Evolutionary conservation across 2,113 vertebrate species (phyloP).

Genomic region (Sitta europaea): DNA sequence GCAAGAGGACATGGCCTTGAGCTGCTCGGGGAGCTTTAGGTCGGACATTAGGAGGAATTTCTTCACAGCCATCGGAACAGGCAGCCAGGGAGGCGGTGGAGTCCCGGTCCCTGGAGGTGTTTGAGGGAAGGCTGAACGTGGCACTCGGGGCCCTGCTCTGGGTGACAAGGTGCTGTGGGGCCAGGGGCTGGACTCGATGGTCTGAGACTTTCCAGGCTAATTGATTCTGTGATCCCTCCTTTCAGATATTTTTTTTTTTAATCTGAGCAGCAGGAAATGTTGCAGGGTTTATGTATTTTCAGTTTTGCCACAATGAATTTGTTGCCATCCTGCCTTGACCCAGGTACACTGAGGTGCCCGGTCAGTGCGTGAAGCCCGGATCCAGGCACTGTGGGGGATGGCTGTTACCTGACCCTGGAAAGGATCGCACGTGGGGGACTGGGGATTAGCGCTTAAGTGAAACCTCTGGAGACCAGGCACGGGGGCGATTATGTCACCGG

Average conservation of each 20-base stretch:
- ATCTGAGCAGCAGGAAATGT: not conserved
- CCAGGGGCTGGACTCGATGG: fast-evolving
- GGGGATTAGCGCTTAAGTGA: not conserved
- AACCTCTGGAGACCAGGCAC: not conserved
- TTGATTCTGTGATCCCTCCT: not conserved
- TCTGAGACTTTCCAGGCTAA: not conserved
- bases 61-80: not conserved
- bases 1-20: not conserved
- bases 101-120: fast-evolving
- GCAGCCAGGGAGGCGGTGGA: not conserved
- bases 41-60: not conserved
- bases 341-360: fast-evolving
- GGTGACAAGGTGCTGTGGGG: not conserved
- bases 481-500: not conserved
- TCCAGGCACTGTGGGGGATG: fast-evolving
- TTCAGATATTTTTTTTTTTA: not conserved
- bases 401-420: not conserved
- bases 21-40: not conserved
- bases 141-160: fast-evolving
- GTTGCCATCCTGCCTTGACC: not conserved
- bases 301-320: not conserved
- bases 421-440: fast-evolving
- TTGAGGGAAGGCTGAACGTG: not conserved
- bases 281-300: fast-evolving
- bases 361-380: fast-evolving